These are phyloP conservation scores for Brienomyrus brachyistius DNA, from an alignment of 2,113 vertebrate genomes.

Conservation along the genomic window DNA sequence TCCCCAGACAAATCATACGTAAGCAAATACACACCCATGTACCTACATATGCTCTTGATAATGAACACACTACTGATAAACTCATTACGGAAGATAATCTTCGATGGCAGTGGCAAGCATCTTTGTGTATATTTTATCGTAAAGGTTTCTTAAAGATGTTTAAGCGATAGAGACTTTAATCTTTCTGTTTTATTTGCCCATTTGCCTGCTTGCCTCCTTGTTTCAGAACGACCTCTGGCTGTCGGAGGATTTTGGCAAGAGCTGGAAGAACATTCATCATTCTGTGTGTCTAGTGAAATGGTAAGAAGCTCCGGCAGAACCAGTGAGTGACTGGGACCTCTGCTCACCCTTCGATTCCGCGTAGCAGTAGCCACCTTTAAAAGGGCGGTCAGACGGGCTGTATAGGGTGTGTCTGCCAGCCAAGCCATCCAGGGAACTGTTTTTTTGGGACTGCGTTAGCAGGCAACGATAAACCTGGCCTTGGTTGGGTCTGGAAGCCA, in stretches of 20 bases:
- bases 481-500: background rate
- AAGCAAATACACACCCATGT: background rate
- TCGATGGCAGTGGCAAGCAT: background rate
- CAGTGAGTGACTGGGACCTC: background rate
- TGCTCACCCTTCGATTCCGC: background rate
- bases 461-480: background rate
- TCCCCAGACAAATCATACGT: background rate
- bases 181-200: background rate
- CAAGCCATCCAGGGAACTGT: background rate
- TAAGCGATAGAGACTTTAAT: background rate
- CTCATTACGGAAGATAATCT: background rate
- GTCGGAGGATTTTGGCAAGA: slow-evolving; percentile 74
- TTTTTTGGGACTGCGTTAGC: background rate
- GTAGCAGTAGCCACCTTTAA: background rate
- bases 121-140: background rate
- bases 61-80: background rate
- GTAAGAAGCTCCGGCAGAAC: slow-evolving; percentile 44
- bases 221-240: slow-evolving; percentile 81
- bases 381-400: background rate
- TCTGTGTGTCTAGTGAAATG: slow-evolving; percentile 83
- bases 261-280: slow-evolving; percentile 73
- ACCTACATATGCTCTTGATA: background rate
- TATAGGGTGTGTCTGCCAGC: background rate
- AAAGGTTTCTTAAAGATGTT: background rate
- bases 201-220: background rate